Evolutionary conservation across 2,888 invertebrate species (phyloP).

Genomic region (Tribolium freemani): DNA sequence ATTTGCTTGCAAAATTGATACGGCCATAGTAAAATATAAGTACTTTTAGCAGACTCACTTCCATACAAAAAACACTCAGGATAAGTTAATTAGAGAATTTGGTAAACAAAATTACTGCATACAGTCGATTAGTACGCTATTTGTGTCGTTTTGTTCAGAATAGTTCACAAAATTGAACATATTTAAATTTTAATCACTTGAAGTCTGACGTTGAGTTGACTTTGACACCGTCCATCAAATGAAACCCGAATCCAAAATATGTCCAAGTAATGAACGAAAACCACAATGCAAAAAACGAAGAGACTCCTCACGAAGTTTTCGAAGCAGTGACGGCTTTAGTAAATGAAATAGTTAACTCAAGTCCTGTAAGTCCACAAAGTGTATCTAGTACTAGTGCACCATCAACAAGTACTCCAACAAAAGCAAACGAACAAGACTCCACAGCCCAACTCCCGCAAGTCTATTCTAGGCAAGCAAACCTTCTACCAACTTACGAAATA

Average conservation of each 20-base stretch:
- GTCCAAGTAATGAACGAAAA: conserved; percentile 31
- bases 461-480: background rate
- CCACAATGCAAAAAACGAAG: conserved; percentile 17
- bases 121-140: too few species aligned
- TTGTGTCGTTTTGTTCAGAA: too few species aligned
- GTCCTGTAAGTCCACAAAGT: background rate
- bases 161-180: too few species aligned
- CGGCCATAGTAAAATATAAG: too few species aligned
- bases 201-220: background rate
- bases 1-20: too few species aligned
- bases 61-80: too few species aligned
- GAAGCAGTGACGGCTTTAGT: conserved; percentile 4
- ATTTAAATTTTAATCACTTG: background rate
- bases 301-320: conserved; percentile 14
- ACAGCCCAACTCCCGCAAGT: background rate
- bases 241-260: conserved; percentile 10
- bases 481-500: conserved; percentile 27
- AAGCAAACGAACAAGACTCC: background rate
- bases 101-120: too few species aligned
- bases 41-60: too few species aligned
- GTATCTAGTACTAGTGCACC: background rate
- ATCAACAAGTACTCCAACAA: background rate
- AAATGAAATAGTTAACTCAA: background rate
- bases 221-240: conserved; percentile 20
- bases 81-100: too few species aligned